Evolutionary conservation across 2,797 vertebrate genomes (phyloP).

Genomic region (Gymnothorax javanicus): DNA sequence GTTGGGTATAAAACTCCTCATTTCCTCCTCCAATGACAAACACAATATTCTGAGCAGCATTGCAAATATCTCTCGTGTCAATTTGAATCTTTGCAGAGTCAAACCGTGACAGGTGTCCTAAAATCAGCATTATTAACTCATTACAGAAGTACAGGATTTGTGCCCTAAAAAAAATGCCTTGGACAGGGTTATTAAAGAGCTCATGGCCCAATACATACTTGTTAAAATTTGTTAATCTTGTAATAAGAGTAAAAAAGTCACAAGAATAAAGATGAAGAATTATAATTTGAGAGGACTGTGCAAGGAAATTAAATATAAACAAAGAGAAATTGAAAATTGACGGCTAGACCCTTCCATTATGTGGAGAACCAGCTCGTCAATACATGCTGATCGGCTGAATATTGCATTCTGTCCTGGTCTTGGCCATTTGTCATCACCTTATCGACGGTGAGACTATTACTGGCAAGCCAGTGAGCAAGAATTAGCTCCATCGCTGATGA

Average conservation of each 20-base stretch:
- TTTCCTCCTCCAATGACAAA: neutral
- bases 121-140: too few species aligned
- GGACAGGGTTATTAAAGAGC: too few species aligned
- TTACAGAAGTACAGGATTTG: too few species aligned
- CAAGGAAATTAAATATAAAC: neutral
- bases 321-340: neutral
- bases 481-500: constrained; percentile 19
- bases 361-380: neutral
- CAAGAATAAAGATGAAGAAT: neutral
- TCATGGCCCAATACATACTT: neutral
- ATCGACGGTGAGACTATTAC: neutral
- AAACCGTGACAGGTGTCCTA: too few species aligned
- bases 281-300: neutral
- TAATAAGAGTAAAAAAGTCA: neutral
- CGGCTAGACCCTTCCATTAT: neutral
- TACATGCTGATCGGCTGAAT: neutral
- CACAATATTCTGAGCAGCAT: neutral
- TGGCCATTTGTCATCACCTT: neutral
- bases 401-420: neutral
- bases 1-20: neutral
- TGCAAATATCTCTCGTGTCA: neutral
- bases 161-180: too few species aligned
- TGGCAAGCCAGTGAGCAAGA: neutral
- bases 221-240: neutral
- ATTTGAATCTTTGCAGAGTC: too few species aligned